These are phyloP conservation scores for Bergia puertoricense DNA, from an alignment of 92 coral and sea anemone genomes.

Conservation along the genomic window DNA sequence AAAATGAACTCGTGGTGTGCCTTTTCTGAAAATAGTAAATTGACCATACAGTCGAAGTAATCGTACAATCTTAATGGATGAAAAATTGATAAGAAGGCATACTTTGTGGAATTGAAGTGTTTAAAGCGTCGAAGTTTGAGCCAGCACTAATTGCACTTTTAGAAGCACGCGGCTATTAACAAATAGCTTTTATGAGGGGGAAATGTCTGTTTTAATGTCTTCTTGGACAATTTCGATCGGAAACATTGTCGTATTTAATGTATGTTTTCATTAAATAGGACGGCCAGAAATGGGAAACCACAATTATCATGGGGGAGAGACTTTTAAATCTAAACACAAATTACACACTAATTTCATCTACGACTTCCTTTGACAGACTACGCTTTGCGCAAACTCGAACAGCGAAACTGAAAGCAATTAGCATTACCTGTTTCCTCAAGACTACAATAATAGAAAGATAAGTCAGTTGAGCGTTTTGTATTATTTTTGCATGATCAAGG, in stretches of 20 bases:
- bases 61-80: slow-evolving; percentile 30
- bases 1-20: slow-evolving; percentile 8
- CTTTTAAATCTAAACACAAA: background rate
- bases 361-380: background rate
- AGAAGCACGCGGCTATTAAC: slow-evolving; percentile 15
- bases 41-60: slow-evolving; percentile 14
- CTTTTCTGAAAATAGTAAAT: background rate
- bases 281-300: slow-evolving; percentile 18
- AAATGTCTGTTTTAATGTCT: slow-evolving; percentile 29
- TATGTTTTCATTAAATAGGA: background rate
- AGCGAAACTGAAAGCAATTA: background rate
- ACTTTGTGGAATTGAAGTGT: background rate
- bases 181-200: slow-evolving; percentile 30
- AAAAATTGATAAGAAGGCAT: slow-evolving; percentile 21
- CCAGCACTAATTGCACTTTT: slow-evolving; percentile 16
- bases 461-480: background rate
- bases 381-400: slow-evolving; percentile 2
- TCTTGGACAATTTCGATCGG: slow-evolving; percentile 2
- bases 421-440: slow-evolving; percentile 15
- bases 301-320: background rate
- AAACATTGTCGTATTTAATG: slow-evolving; percentile 15
- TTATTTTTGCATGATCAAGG: background rate
- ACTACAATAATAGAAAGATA: background rate
- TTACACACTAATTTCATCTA: background rate
- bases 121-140: slow-evolving; percentile 16